Evolutionary conservation across 2,888 invertebrate species (phyloP).

Genomic region (Nesidiocoris tenuis): DNA sequence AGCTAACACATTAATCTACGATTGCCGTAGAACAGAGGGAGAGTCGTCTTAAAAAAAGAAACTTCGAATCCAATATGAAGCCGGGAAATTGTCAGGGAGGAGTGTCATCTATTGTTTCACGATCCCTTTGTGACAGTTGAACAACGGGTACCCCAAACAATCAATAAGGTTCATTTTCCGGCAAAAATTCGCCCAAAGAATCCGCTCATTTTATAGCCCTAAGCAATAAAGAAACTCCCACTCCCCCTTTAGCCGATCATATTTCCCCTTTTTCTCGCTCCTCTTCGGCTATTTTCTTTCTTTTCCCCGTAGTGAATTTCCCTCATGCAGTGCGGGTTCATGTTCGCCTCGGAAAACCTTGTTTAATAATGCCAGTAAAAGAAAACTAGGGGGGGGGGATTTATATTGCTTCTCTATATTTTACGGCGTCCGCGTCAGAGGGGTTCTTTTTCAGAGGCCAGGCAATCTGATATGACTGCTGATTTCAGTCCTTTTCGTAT

Average conservation of each 20-base stretch:
- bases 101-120: too few species aligned
- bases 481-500: too few species aligned
- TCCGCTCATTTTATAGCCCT: background rate
- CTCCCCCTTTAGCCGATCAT: background rate
- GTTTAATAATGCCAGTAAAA: slow-evolving; percentile 36
- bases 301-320: background rate
- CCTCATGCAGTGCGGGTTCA: background rate
- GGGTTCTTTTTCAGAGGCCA: background rate
- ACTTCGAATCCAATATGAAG: too few species aligned
- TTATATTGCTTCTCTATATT: slow-evolving; percentile 17
- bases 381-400: slow-evolving; percentile 24
- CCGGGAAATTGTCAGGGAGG: too few species aligned
- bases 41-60: too few species aligned
- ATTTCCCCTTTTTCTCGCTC: background rate
- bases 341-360: slow-evolving; percentile 31
- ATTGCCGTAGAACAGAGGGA: too few species aligned
- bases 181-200: background rate
- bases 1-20: too few species aligned
- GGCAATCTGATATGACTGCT: too few species aligned
- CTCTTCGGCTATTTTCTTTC: background rate
- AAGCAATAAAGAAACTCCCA: background rate
- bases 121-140: too few species aligned
- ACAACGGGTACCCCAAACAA: background rate
- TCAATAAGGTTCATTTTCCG: background rate
- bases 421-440: background rate